Evolutionary conservation across 2,888 invertebrate genomes (phyloP).

Genomic region (Callyntrura sp.): DNA sequence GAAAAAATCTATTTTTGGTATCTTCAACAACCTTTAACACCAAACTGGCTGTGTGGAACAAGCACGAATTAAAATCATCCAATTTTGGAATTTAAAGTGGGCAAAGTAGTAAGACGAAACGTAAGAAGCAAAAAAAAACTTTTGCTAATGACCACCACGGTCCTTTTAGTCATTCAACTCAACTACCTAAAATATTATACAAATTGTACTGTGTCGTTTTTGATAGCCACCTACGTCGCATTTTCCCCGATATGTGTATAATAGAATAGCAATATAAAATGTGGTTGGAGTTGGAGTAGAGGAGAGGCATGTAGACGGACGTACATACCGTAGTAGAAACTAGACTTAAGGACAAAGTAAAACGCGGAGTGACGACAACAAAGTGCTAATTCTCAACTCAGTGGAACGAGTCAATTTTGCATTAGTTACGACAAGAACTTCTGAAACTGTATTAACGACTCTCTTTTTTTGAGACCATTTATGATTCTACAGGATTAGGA

Average conservation of each 20-base stretch:
- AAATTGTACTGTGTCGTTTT: conserved; percentile 22
- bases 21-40: not conserved
- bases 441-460: conserved; percentile 33
- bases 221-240: conserved; percentile 67
- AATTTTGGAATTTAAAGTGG: conserved; percentile 45
- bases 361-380: not conserved
- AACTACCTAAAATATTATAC: not conserved
- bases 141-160: conserved; percentile 61
- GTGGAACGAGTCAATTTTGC: conserved; percentile 64
- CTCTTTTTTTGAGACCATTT: conserved; percentile 18
- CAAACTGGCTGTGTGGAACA: not conserved
- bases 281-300: too few species aligned
- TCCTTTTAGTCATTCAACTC: conserved; percentile 48
- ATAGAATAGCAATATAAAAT: not conserved
- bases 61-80: conserved; percentile 7
- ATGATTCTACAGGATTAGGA: conserved; percentile 28
- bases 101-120: conserved; percentile 8
- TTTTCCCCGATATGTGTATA: not conserved
- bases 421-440: conserved; percentile 15
- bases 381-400: conserved; percentile 16
- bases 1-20: conserved; percentile 22
- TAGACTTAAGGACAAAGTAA: not conserved
- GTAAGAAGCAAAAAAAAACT: conserved; percentile 29
- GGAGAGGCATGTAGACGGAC: not conserved
- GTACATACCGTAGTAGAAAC: too few species aligned